Evolutionary conservation across 2,888 invertebrate species (phyloP).

Genomic region (Athalia rosae): DNA sequence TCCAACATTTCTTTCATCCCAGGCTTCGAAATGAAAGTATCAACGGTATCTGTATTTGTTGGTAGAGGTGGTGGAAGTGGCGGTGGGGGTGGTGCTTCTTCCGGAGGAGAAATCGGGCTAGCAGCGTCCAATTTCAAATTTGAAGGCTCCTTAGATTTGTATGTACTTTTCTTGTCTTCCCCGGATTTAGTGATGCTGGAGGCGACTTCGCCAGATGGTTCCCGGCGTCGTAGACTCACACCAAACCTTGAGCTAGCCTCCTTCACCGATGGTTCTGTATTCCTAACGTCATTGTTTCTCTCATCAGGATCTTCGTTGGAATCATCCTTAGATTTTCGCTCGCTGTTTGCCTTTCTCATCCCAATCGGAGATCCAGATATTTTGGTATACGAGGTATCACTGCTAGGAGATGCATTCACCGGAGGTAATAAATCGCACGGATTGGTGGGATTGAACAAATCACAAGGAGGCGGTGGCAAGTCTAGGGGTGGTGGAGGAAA

Average conservation of each 20-base stretch:
- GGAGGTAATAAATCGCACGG: constrained; percentile 59
- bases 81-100: constrained; percentile 68
- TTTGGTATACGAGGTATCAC: constrained; percentile 58
- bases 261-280: constrained; percentile 81
- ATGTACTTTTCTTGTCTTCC: constrained; percentile 68
- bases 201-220: constrained; percentile 77
- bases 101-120: constrained; percentile 73
- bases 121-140: constrained; percentile 71
- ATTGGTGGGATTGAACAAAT: constrained; percentile 57
- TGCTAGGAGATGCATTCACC: constrained; percentile 56
- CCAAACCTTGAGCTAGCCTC: constrained; percentile 84
- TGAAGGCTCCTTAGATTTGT: constrained; percentile 71
- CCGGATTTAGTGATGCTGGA: constrained; percentile 75
- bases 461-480: constrained; percentile 80
- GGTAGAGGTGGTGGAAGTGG: constrained; percentile 73
- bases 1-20: constrained; percentile 90
- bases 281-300: constrained; percentile 76
- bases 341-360: constrained; percentile 64
- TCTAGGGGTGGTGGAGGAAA: constrained; percentile 91
- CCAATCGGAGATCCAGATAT: constrained; percentile 61
- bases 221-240: constrained; percentile 81
- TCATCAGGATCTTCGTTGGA: constrained; percentile 65
- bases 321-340: constrained; percentile 61
- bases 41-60: constrained; percentile 49
- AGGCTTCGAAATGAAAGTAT: constrained; percentile 73